A percentile compares a stretch with the other conserved stretches of the same genome.
These are phyloP conservation scores for Dicentrarchus labrax DNA, from an alignment of 2,113 vertebrate species.

Conservation along the genomic window DNA sequence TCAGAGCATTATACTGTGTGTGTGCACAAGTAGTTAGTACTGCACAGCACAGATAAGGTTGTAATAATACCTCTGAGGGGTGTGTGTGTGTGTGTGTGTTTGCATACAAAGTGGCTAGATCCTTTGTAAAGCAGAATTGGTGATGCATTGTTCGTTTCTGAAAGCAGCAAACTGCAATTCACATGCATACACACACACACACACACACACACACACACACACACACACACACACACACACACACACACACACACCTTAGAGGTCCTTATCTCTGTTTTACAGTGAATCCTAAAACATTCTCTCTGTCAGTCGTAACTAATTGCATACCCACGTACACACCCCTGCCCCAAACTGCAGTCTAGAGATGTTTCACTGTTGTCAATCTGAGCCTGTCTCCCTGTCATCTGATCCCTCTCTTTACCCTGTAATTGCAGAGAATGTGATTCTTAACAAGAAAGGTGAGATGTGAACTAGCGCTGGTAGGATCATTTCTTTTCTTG, in stretches of 20 bases:
- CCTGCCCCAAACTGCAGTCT: background rate
- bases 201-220: conserved; percentile 18
- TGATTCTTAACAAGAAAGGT: conserved; percentile 15
- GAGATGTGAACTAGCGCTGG: conserved; percentile 5
- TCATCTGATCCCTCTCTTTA: background rate
- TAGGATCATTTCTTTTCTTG: background rate
- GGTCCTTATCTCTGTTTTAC: conserved; percentile 39
- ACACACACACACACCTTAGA: background rate
- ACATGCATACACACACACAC: conserved; percentile 22
- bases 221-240: conserved; percentile 17
- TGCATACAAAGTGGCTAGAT: background rate
- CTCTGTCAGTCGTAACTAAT: background rate
- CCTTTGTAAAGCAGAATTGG: conserved; percentile 50
- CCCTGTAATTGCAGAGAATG: conserved; percentile 44
- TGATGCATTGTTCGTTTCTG: background rate
- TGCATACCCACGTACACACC: background rate
- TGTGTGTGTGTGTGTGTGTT: conserved; percentile 5
- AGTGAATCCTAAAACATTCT: background rate
- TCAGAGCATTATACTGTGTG: background rate
- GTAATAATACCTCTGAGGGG: background rate
- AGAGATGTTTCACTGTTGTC: conserved; percentile 22
- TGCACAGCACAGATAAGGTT: conserved; percentile 54
- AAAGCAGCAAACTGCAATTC: conserved; percentile 30
- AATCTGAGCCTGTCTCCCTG: background rate
- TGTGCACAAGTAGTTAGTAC: background rate